Conservation (phyloP, 2,888 invertebrate genomes). For the Agrotis clavis region DNA sequence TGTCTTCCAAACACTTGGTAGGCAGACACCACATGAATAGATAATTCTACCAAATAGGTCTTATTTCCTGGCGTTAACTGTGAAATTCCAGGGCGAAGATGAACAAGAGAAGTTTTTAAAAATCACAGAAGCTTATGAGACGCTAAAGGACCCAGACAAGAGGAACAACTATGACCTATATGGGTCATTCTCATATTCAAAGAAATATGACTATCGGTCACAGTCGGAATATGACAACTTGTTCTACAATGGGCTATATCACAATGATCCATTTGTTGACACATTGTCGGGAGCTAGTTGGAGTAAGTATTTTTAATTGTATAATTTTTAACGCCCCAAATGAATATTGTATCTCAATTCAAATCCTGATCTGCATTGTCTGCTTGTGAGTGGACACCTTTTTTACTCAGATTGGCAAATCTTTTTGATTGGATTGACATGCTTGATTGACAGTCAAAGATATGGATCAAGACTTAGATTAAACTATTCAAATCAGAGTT, state of each 20-base stretch:
- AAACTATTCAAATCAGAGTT: no score
- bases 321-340: background rate
- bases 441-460: no score
- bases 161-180: conserved; percentile 95
- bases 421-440: no score
- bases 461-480: no score
- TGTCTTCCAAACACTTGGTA: no score
- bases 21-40: no score
- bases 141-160: conserved; percentile 95
- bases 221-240: conserved; percentile 94
- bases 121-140: conserved; percentile 96
- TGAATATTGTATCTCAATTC: no score
- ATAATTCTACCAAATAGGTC: background rate
- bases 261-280: conserved; percentile 95
- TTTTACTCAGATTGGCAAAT: no score
- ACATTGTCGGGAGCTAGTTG: conserved; percentile 94
- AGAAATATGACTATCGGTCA: conserved; percentile 91
- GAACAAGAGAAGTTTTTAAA: conserved; percentile 94
- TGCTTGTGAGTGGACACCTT: no score
- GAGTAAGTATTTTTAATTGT: conserved; percentile 89
- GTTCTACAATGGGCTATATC: conserved; percentile 97
- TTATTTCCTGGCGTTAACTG: background rate
- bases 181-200: conserved; percentile 92
- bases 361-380: no score
- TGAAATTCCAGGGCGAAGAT: conserved; percentile 92